Conservation (phyloP, 2,797 vertebrate genomes). For the Anguilla marmorata region DNA sequence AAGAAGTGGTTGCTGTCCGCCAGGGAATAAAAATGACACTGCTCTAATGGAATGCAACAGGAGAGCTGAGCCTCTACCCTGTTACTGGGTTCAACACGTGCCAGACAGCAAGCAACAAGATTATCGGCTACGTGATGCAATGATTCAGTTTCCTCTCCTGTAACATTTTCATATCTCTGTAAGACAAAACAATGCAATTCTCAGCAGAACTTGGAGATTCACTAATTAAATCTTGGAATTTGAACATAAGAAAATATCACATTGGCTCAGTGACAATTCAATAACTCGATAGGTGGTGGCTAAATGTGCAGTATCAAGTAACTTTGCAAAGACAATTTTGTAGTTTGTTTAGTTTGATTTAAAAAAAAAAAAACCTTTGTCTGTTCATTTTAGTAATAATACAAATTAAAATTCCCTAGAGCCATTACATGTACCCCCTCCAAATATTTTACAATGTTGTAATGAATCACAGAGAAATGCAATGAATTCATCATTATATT, state of each 20-base stretch:
- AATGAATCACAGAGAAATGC: too few relatives aligned
- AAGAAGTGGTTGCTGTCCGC: conserved; percentile 28
- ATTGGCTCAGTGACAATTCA: conserved; percentile 23
- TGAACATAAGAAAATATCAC: not conserved
- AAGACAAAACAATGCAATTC: conserved; percentile 36
- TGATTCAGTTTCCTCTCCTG: not conserved
- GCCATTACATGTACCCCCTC: too few relatives aligned
- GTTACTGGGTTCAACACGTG: not conserved
- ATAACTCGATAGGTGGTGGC: not conserved
- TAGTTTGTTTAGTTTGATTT: not conserved
- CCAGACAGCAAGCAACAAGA: not conserved
- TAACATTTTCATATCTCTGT: conserved; percentile 46
- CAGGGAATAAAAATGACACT: conserved; percentile 20
- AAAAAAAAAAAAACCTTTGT: not conserved
- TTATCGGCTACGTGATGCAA: not conserved
- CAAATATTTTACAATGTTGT: too few relatives aligned
- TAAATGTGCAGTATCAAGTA: not conserved
- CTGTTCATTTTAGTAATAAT: not conserved
- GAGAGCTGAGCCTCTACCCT: not conserved
- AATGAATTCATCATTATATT: too few relatives aligned
- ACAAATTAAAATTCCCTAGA: not conserved
- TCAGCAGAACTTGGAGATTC: conserved; percentile 15
- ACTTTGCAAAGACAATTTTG: not conserved
- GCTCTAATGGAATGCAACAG: not conserved
- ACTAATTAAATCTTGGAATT: not conserved